Evolutionary conservation across 2,797 vertebrate genomes (phyloP), one percentile per base, ranked within the genome.

Genomic region (Telmatherina bonti): DNA sequence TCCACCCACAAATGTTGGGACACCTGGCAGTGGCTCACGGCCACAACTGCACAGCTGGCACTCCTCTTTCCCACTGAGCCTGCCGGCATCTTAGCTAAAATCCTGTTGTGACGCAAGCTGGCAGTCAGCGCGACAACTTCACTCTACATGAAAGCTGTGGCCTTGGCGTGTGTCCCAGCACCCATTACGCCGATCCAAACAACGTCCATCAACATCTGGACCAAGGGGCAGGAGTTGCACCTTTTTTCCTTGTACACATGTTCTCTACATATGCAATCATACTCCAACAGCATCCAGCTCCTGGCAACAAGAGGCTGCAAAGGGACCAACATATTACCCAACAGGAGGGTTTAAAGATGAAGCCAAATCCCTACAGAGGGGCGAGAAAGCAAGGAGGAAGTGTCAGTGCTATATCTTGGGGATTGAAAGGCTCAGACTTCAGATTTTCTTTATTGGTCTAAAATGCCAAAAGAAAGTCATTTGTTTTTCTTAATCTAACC

Each of bases 21-120:
- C 90, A 90, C 84, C 90, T 92, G 92, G 81, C 72, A 62, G 74
- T 85, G 88, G 89, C 84, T 74, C 24, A 2, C 55, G 51, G 83
- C 86, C 90, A 93, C 79, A 51, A 38, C 61, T 66, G 13, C 81
- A 81, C 91, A 93, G 91, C 91, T 93, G 91, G 85, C 79, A 13
- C 62, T 49, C 66, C 59, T 74, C 76, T 24, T 67, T 76, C 72
- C 52, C 38, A 9, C 60, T 36, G 76, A 12, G 75, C 66, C 73
- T 45, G 63, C 77, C 55, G 36, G 52, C 43, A 62, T 72, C 70
- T 16, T 74, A 82, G 80, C 81, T 56, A 83, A 80, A 79, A 70
- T 72, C 85, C 86, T 67, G 85, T 70, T 45, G 83, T 85, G 89
- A 90, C 35, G 49, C 85, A 87, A 85, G 85, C 87, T 92, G 91